Conservation (phyloP, 2,888 invertebrate genomes). For the Limnephilus lunatus region DNA sequence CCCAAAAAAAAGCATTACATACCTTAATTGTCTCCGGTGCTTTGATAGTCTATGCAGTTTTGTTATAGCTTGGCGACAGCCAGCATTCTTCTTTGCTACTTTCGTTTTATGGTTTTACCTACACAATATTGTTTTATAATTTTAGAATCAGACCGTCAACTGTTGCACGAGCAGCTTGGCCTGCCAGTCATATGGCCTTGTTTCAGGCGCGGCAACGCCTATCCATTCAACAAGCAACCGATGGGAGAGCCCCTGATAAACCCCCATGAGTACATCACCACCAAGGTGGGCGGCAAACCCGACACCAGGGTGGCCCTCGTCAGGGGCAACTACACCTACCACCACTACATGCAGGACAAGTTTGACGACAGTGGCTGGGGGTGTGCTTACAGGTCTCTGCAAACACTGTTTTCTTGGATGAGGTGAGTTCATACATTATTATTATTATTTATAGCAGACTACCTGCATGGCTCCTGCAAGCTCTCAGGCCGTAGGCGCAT, state of each 20-base stretch:
- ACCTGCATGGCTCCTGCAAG: not conserved
- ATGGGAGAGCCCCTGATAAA: conserved; percentile 79
- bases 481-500: not conserved
- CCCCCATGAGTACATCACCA: conserved; percentile 82
- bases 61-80: no score
- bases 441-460: not conserved
- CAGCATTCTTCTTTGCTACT: no score
- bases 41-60: no score
- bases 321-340: conserved; percentile 92
- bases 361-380: conserved; percentile 99
- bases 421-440: conserved; percentile 72
- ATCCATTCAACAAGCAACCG: conserved; percentile 76
- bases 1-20: not conserved
- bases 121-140: not conserved
- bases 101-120: not conserved
- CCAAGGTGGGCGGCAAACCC: conserved; percentile 70
- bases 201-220: conserved; percentile 85
- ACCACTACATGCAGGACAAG: conserved; percentile 97
- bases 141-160: conserved; percentile 80
- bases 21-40: no score
- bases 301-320: conserved; percentile 77
- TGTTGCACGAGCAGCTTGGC: conserved; percentile 84
- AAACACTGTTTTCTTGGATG: conserved; percentile 98
- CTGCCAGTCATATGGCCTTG: conserved; percentile 83
- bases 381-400: conserved; percentile 98